A percentile compares a stretch with the other conserved stretches of the same genome.
phyloP scores from a whole-genome alignment of 2,113 vertebrate species.

The Microcebus jonahi region DNA sequence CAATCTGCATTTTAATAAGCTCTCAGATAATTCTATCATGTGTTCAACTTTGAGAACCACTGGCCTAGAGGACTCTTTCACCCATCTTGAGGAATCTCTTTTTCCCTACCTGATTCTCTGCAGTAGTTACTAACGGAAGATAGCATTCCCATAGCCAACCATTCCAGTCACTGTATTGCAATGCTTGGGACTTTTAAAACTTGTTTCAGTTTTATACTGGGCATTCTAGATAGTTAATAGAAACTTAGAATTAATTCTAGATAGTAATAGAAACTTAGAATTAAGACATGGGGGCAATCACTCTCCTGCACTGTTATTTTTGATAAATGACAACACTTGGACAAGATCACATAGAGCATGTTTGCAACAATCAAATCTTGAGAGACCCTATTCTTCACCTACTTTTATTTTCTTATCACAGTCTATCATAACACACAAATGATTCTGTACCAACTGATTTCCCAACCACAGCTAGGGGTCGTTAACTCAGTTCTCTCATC shows the following conservation, averaged over 20 bases:
- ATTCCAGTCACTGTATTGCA: background rate
- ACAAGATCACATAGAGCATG: background rate
- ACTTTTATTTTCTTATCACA: constrained; percentile 11
- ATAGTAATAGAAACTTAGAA: background rate
- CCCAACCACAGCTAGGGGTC: background rate
- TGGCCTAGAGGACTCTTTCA: background rate
- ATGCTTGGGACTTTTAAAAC: background rate
- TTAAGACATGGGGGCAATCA: background rate
- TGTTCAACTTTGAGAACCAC: background rate
- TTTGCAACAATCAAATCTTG: background rate
- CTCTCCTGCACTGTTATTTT: constrained; percentile 4
- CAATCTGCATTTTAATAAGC: background rate
- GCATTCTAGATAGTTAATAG: background rate
- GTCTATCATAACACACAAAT: background rate
- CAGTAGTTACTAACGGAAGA: background rate
- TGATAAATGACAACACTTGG: constrained; percentile 7
- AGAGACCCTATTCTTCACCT: background rate
- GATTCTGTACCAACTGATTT: background rate
- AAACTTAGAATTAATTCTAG: background rate
- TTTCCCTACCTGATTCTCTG: background rate
- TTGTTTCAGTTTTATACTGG: background rate
- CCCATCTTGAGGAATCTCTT: background rate
- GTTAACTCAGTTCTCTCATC: background rate
- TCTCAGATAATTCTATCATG: background rate
- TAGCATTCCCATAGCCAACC: background rate